These are phyloP conservation scores for Calcarius lapponicus DNA, from an alignment of 2,797 vertebrate species.

Conservation along the genomic window DNA sequence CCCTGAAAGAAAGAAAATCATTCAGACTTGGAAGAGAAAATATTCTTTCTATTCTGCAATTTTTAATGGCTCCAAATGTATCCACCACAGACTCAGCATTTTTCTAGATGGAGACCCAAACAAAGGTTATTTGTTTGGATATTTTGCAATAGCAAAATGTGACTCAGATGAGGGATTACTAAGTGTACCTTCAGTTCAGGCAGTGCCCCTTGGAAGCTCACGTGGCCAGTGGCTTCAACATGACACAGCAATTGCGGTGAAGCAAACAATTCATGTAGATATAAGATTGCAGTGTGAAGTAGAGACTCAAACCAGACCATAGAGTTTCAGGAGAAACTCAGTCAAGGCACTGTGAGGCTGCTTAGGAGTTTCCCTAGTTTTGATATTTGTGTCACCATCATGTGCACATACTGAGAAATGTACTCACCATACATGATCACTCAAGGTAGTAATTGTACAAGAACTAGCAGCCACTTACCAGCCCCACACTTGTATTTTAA, in stretches of 20 bases:
- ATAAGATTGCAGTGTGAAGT: background rate
- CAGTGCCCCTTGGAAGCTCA: background rate
- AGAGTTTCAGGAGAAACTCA: background rate
- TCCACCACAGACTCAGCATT: background rate
- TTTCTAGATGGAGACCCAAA: background rate
- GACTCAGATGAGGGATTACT: slow-evolving; percentile 19
- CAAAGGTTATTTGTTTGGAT: slow-evolving; percentile 32
- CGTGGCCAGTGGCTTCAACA: background rate
- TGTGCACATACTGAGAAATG: fast-evolving
- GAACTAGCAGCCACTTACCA: background rate
- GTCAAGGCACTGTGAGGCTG: background rate
- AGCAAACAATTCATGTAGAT: background rate
- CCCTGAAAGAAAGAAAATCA: background rate
- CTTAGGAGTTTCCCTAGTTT: background rate
- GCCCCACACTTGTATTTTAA: background rate
- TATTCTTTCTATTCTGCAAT: background rate
- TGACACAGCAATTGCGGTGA: background rate
- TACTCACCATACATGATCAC: fast-evolving
- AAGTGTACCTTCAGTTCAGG: background rate
- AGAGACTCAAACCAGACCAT: background rate
- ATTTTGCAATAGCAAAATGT: slow-evolving; percentile 11
- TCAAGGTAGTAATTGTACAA: background rate
- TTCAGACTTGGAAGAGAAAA: background rate
- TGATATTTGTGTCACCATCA: background rate
- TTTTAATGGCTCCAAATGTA: background rate